Evolutionary conservation across 2,113 vertebrate species (phyloP), one percentile per base, ranked within the genome.

Genomic region (Crocuta crocuta): DNA sequence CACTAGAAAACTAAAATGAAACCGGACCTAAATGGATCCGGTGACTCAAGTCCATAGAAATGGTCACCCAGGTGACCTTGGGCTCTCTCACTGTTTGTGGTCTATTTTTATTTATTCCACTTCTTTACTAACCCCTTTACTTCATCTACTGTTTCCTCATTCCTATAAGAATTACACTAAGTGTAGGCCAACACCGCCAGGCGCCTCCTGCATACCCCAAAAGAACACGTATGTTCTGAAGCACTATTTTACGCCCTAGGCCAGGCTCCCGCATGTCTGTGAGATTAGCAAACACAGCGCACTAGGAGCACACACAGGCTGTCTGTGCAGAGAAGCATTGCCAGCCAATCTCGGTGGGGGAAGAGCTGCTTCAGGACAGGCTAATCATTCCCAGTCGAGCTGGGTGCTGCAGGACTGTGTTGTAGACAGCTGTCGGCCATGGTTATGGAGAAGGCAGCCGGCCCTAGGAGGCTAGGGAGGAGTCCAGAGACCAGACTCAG

Each of bases 381-480:
- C 90, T 97, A 81, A 96, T 97, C 65, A 76, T 83, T 97, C 92
- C 97, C 97, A 98, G 97, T 55, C 50, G 5, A 3, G 91, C 92
- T 73, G 94, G 82, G 85, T 81, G 92, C 95, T 39, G 81, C 28
- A 24, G 65, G 78, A 39, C 43, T 45, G 96, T 33, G 43, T 89
- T 89, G 89, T 43, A n/a, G 76, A 87, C 97, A 97, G 94, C 96
- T 31, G 82, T 58, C 74, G 26, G 33, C 84, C 70, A 61, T 93
- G 81, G 96, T 92, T 63, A 80, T 43, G 0, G 66, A 61, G 68
- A 78, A 23, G 39, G 87, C 58, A 13, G 70, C 16, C 3, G 4
- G 65, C 84, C 55, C 21, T 9, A 7, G 0, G 43, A 19, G 55
- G 13, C 12, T 31, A 4, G 74, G 76, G 50, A 50, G 85, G n/a